Base-by-base conservation (phyloP, 2,888 invertebrate species). In the Euproctis similis region DNA sequence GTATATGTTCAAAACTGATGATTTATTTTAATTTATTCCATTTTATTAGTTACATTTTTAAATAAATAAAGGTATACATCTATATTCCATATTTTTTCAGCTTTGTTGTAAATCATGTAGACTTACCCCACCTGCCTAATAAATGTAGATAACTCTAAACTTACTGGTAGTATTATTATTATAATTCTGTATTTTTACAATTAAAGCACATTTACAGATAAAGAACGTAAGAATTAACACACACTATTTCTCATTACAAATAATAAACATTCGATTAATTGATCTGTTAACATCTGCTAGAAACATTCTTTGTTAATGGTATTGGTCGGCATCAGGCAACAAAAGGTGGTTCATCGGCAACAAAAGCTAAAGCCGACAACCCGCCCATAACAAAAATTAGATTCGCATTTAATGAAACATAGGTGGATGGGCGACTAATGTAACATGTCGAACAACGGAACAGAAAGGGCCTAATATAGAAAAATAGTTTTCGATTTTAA, bases 381-480 rank as follows among this genome's bases (percentile, higher is more conserved):
- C 58, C 56, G 55, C 59, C 57, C 53, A 51, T 55, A 64, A 73
- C 60, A 66, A 58, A 64, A 75, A 73, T 80, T 74, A 70, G 71
- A 74, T 70, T 71, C 76, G 65, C 75, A 70, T 76, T n/a, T 78
- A 77, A 76, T 70, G 71, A 72, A 74, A 74, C 71, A 69, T 73
- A 70, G 75, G 72, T 67, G 71, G 60, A 60, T 42, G 52, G 51
- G 41, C 53, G 59, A 61, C 67, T 63, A 67, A 74, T 72, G 65
- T 69, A 63, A 64, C 63, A 66, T 60, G 57, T 48, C 48, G 59
- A 45, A 71, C 64, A 68, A 71, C 60, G 57, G 58, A 49, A 59
- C 64, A 68, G 70, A 71, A 74, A 66, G 57, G 60, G 49, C 60
- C 64, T 64, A 68, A 66, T 70, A 70, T 59, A 63, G 69, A 72